Conservation (phyloP, 2,113 vertebrate genomes). For the Sminthopsis crassicaudata region DNA sequence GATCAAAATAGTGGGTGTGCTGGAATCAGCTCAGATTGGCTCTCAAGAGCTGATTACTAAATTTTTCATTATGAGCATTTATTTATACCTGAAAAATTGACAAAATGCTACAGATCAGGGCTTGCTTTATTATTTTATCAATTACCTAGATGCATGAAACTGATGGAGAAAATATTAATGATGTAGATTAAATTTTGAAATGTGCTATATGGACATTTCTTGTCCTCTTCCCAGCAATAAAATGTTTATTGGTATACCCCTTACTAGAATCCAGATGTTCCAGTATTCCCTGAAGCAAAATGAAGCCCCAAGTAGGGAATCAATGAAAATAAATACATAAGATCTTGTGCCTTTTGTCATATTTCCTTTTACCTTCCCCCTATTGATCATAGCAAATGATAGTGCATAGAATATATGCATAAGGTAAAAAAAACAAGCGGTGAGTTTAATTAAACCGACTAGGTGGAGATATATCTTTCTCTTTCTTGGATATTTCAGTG, state of each 20-base stretch:
- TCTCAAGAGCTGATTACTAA: neutral
- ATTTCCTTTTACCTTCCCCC: neutral
- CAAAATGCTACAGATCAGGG: neutral
- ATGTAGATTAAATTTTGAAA: neutral
- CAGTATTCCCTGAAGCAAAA: neutral
- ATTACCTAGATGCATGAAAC: neutral
- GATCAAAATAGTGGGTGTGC: neutral
- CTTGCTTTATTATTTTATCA: neutral
- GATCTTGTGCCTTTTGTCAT: neutral
- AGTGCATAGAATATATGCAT: neutral
- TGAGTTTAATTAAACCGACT: neutral
- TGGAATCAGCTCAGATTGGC: neutral
- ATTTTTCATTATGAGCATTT: neutral
- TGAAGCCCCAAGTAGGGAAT: neutral
- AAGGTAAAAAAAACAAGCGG: neutral
- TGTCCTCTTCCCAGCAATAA: neutral
- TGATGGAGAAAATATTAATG: neutral
- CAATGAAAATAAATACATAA: neutral
- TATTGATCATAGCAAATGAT: neutral
- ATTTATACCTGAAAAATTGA: neutral
- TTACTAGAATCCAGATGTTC: neutral
- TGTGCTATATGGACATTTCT: neutral
- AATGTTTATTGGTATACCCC: neutral
- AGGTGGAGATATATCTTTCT: neutral
- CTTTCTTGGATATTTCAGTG: neutral